These are phyloP conservation scores for Protonemura montana DNA, from an alignment of 2,888 invertebrate genomes.

Conservation along the genomic window DNA sequence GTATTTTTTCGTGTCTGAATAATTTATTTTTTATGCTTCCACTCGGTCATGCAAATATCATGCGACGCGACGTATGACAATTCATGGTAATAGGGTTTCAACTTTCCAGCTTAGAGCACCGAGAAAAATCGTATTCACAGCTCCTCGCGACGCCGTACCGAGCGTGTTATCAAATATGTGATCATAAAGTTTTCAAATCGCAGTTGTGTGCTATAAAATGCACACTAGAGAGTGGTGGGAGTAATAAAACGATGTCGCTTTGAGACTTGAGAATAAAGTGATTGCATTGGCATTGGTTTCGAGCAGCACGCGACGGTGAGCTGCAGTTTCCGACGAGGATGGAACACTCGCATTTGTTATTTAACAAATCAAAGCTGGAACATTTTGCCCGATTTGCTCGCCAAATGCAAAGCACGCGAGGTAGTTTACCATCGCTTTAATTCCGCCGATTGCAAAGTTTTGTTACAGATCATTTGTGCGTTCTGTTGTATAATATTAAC, in stretches of 20 bases:
- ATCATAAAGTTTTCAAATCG: slow-evolving; percentile 12
- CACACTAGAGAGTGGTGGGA: not conserved
- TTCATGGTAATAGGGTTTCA: not conserved
- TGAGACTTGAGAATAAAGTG: not conserved
- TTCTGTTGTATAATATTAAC: slow-evolving; percentile 2
- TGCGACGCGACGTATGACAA: not conserved
- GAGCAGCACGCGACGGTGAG: not conserved
- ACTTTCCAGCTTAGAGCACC: not conserved
- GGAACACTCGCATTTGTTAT: not conserved
- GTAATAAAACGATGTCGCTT: not conserved
- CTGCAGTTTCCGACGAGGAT: not conserved
- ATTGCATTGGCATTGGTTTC: not conserved
- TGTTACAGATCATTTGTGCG: not conserved
- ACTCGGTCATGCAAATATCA: not conserved
- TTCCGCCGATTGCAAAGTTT: not conserved
- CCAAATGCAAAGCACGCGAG: not conserved
- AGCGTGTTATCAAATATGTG: not conserved
- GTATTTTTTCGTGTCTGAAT: not conserved
- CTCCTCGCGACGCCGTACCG: slow-evolving; percentile 12
- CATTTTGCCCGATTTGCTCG: not conserved
- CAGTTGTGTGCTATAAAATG: not conserved
- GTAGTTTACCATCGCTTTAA: not conserved
- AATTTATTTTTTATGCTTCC: not conserved
- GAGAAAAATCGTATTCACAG: not conserved
- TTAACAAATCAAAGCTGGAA: not conserved